Evolutionary conservation across 1,140 invertebrate species (phyloP).

Genomic region (Lepidurus apus): DNA sequence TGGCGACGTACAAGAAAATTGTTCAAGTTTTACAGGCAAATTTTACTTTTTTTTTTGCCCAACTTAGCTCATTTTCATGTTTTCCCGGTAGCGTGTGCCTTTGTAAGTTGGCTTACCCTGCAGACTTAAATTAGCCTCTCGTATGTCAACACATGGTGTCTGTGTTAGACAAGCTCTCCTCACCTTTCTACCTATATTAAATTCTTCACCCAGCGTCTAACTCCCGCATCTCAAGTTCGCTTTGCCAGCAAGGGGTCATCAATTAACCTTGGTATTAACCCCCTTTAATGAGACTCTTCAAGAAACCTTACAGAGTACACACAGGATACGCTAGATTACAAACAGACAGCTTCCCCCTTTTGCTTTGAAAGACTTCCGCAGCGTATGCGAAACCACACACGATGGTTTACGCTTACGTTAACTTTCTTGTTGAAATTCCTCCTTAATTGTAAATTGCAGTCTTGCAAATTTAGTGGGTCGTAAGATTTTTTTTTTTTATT

Average conservation of each 20-base stretch:
- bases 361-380: neutral
- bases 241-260: conserved; percentile 20
- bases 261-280: conserved; percentile 9
- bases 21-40: too few species aligned
- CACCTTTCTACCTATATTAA: neutral
- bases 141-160: conserved; percentile 18
- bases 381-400: too few species aligned
- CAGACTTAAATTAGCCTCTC: neutral
- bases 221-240: neutral
- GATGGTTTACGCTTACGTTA: too few species aligned
- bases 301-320: neutral
- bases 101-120: neutral
- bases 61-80: neutral
- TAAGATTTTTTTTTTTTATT: too few species aligned
- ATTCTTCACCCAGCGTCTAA: neutral
- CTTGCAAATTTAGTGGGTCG: too few species aligned
- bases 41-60: too few species aligned
- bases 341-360: neutral
- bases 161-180: conserved; percentile 9
- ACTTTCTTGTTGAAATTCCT: too few species aligned
- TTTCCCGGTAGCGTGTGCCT: neutral
- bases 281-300: neutral
- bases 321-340: neutral
- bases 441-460: too few species aligned
- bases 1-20: neutral